Conservation (phyloP, 2,113 vertebrate genomes). For the Stegastes partitus region DNA sequence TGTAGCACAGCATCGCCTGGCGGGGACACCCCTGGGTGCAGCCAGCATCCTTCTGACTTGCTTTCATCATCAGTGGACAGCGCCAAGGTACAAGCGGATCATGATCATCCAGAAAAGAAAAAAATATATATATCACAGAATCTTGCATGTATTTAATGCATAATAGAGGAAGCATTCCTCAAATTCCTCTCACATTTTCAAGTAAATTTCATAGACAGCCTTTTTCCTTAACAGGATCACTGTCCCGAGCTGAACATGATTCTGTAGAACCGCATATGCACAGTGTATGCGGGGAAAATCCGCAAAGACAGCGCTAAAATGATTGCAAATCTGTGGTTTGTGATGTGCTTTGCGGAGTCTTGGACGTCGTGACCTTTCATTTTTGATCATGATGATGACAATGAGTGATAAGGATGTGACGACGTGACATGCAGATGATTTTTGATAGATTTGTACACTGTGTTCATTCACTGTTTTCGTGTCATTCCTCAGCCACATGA, state of each 20-base stretch:
- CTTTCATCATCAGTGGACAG: constrained; percentile 89
- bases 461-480: not conserved
- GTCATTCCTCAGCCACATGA: constrained; percentile 36
- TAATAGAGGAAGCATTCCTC: constrained; percentile 13
- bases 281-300: constrained; percentile 16
- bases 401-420: constrained; percentile 20
- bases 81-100: constrained; percentile 84
- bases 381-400: constrained; percentile 17
- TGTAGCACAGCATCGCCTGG: constrained; percentile 93
- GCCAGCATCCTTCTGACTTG: constrained; percentile 88
- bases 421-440: not conserved
- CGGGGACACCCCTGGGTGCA: constrained; percentile 91
- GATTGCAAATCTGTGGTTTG: not conserved
- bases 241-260: constrained; percentile 12
- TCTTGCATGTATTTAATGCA: no score
- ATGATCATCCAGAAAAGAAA: constrained; percentile 20
- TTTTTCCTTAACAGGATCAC: not conserved
- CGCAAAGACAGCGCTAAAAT: not conserved
- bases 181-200: constrained; percentile 26
- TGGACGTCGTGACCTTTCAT: constrained; percentile 58
- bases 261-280: constrained; percentile 1
- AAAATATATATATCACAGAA: no score
- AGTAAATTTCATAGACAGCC: constrained; percentile 18
- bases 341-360: constrained; percentile 6
- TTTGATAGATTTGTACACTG: not conserved